Evolutionary conservation across 2,797 vertebrate species (phyloP).

Genomic region (Hoplostethus atlanticus): DNA sequence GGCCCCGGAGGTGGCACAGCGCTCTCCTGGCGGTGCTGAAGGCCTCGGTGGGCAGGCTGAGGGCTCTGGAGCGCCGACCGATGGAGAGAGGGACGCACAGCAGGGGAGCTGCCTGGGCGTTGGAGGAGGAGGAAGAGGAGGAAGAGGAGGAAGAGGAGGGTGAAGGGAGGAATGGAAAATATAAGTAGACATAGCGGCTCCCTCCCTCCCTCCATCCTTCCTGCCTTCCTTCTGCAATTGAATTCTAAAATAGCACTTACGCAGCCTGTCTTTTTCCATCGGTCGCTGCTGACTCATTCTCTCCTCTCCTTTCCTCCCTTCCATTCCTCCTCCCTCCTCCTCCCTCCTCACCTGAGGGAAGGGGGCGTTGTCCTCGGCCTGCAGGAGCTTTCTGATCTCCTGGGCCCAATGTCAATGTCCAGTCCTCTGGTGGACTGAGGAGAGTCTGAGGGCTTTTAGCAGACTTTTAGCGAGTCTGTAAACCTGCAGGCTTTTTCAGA

Average conservation of each 20-base stretch:
- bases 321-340: not conserved
- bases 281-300: conserved; percentile 42
- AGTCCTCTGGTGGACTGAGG: too few species aligned
- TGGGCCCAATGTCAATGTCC: not conserved
- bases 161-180: conserved; percentile 33
- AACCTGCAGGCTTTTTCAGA: too few species aligned
- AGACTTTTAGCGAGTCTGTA: too few species aligned
- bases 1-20: conserved; percentile 71
- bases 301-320: conserved; percentile 1
- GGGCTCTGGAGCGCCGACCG: conserved; percentile 42
- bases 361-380: conserved; percentile 20
- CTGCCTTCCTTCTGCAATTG: conserved; percentile 20
- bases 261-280: conserved; percentile 41
- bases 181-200: not conserved
- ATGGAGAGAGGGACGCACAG: conserved; percentile 56
- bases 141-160: conserved; percentile 4
- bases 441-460: too few species aligned
- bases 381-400: conserved; percentile 31
- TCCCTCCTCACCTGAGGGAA: conserved; percentile 24
- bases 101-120: conserved; percentile 60
- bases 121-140: not conserved
- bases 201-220: conserved; percentile 24
- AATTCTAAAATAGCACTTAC: conserved; percentile 50
- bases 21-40: conserved; percentile 67
- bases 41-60: conserved; percentile 54